These are phyloP conservation scores for Danio tinwini DNA, from an alignment of 2,797 vertebrate species.

Conservation along the genomic window DNA sequence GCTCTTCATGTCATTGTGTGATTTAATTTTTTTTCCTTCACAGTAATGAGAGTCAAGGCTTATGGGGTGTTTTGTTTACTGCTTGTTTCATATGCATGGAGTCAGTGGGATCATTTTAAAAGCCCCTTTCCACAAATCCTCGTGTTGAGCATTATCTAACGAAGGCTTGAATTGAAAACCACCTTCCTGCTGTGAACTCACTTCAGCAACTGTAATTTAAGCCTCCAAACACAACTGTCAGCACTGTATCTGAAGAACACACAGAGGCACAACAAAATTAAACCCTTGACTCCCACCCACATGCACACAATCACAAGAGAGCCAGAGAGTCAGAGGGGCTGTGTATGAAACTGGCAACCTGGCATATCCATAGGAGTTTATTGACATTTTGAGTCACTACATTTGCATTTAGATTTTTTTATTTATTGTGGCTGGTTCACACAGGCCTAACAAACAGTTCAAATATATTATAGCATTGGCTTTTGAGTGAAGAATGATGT, in stretches of 20 bases:
- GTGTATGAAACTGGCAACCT: not conserved
- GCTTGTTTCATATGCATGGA: conserved; percentile 29
- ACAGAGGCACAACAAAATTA: conserved; percentile 35
- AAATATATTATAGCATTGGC: not conserved
- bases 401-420: not conserved
- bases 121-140: conserved; percentile 38
- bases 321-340: not conserved
- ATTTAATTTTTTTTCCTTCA: conserved; percentile 13
- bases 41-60: conserved; percentile 32
- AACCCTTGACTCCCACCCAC: conserved; percentile 22
- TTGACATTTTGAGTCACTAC: conserved; percentile 11
- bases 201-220: conserved; percentile 42
- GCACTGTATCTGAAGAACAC: conserved; percentile 25
- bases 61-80: conserved; percentile 24
- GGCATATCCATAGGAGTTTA: conserved; percentile 16
- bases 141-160: conserved; percentile 25
- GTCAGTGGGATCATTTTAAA: conserved; percentile 20
- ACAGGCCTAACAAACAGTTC: not conserved
- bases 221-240: conserved; percentile 33
- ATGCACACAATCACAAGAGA: conserved; percentile 19
- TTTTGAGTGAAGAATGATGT: not conserved
- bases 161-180: conserved; percentile 31
- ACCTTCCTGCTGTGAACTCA: conserved; percentile 31
- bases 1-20: conserved; percentile 4
- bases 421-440: not conserved